These are phyloP conservation scores for Papilio helenus DNA, from an alignment of 1,140 invertebrate genomes.

Conservation along the genomic window DNA sequence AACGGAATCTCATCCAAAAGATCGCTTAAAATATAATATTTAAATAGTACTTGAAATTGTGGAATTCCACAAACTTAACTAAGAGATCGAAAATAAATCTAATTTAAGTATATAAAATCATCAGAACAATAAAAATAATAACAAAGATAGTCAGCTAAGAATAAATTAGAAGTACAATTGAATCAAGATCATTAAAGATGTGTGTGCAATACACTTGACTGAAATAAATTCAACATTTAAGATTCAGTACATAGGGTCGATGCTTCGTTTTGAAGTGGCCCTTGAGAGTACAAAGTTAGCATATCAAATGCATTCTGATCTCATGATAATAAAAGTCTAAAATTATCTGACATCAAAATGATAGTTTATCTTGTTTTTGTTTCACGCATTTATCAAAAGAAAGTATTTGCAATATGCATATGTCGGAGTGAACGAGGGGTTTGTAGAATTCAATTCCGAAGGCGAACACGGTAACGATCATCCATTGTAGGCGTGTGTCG, in stretches of 20 bases:
- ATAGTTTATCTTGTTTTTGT: constrained; percentile 3
- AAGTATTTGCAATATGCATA: constrained; percentile 1
- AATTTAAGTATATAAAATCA: background rate
- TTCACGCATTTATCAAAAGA: background rate
- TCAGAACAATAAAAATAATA: background rate
- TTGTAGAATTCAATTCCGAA: too few relatives aligned
- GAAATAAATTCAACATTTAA: constrained; percentile 10
- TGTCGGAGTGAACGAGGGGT: too few relatives aligned
- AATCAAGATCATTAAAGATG: background rate
- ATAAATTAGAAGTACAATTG: background rate
- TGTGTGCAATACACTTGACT: constrained; percentile 1
- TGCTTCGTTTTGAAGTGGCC: constrained; percentile 10
- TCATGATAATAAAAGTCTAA: background rate
- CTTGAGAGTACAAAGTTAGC: constrained; percentile 8
- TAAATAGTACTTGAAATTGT: background rate
- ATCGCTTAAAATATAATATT: background rate
- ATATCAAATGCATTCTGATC: background rate
- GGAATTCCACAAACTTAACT: background rate
- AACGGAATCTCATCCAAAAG: too few relatives aligned
- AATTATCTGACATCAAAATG: constrained; percentile 4
- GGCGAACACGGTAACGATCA: too few relatives aligned
- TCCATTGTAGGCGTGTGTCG: too few relatives aligned
- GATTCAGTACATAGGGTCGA: background rate
- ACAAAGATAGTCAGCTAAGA: background rate
- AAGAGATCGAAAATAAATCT: background rate